A percentile compares a stretch with the other conserved stretches of the same genome.
Conservation (phyloP, 2,113 vertebrate genomes). For the Apus apus region DNA sequence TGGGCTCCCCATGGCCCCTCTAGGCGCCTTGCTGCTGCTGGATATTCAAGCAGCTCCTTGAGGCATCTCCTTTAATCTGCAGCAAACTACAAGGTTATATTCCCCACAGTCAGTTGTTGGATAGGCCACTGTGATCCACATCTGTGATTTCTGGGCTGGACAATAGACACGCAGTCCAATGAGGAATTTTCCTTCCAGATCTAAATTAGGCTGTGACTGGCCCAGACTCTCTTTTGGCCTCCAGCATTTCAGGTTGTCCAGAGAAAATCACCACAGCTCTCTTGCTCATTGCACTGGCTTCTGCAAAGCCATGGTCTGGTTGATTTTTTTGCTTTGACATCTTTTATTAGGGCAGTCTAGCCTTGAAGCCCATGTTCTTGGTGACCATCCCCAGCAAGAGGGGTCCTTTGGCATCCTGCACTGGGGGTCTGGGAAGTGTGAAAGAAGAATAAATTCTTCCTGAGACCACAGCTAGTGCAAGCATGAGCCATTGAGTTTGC, state of each 20-base stretch:
- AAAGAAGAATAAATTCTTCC: neutral
- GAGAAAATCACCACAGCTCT: neutral
- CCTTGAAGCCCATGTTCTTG: neutral
- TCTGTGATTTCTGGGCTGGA: neutral
- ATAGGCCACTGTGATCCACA: neutral
- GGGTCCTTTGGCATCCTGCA: neutral
- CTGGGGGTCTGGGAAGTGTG: fast-evolving
- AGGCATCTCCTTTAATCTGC: neutral
- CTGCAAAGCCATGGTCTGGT: neutral
- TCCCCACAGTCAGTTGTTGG: neutral
- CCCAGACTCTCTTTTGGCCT: neutral
- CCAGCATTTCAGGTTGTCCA: neutral
- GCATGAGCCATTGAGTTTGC: fast-evolving
- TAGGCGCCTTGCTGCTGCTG: neutral
- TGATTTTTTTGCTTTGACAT: neutral
- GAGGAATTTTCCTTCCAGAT: neutral
- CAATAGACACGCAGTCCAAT: neutral
- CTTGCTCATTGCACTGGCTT: neutral
- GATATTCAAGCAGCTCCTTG: neutral
- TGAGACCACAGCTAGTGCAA: neutral
- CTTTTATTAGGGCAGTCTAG: neutral
- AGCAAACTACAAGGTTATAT: neutral
- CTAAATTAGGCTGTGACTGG: neutral
- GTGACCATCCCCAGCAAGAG: neutral
- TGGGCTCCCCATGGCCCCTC: neutral